These are phyloP conservation scores for Scyliorhinus canicula DNA, from an alignment of 2,797 vertebrate genomes.

Conservation along the genomic window DNA sequence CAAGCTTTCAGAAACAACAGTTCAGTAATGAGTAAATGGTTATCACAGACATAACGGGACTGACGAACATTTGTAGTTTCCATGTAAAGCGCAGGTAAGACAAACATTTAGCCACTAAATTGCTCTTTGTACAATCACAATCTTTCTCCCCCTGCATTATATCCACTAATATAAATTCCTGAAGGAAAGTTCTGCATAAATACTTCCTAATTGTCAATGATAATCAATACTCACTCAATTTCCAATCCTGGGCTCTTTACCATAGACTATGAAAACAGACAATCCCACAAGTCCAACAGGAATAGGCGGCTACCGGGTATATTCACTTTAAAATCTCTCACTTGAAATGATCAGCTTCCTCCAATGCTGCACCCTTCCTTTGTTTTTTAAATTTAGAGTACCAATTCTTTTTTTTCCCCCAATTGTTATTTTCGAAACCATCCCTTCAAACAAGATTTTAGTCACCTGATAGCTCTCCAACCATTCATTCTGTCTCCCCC, in stretches of 20 bases:
- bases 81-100: not conserved
- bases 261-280: not conserved
- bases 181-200: not conserved
- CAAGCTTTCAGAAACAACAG: not conserved
- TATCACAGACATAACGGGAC: not conserved
- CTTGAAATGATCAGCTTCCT: not conserved
- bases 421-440: too few relatives aligned
- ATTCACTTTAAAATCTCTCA: not conserved
- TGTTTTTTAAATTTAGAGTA: too few relatives aligned
- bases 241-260: not conserved
- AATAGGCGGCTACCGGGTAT: not conserved
- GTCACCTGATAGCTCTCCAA: too few relatives aligned
- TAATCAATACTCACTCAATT: not conserved
- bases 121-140: not conserved
- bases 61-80: not conserved
- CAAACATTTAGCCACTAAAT: not conserved
- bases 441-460: too few relatives aligned
- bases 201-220: not conserved
- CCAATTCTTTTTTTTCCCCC: too few relatives aligned
- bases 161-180: not conserved
- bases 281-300: not conserved
- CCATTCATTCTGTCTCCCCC: too few relatives aligned
- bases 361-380: not conserved
- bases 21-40: not conserved
- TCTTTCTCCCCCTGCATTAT: not conserved